Base-by-base conservation (phyloP, 1,140 invertebrate genomes). In the Heliconius hermathena region DNA sequence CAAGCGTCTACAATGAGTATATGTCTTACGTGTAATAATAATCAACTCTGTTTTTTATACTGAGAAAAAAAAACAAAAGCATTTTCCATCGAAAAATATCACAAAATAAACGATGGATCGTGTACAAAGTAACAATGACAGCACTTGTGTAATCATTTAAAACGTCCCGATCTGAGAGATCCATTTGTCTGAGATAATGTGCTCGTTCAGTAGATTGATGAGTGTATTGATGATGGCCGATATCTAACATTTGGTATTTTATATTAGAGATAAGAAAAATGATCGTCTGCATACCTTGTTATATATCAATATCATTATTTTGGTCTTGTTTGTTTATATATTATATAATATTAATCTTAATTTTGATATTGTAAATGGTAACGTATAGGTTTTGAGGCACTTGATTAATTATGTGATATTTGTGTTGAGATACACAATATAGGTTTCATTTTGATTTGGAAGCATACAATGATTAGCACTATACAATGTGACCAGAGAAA, bases 141-240 rank as follows among this genome's bases (percentile, higher is more conserved):
- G 60, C 60, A 29, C 60, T 66, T 66, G 57, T 66, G 57, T 29
- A 66, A 66, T 60, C 57, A 26, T 60, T 60, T 60, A 60, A 26
- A 60, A 60, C 22, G 57, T 60, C 57, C 57, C 57, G 57, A 60
- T 60, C 57, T 26, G 57, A 60, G 57, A 26, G 57, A 60, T 26
- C 57, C 57, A 60, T 60, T 60, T 26, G 22, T 60, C 57, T 60
- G 57, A 60, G 57, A 60, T 60, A 29, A 66, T 29, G 60, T 29
- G 60, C 60, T 29, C 60, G 26, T 66, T 29, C 60, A 6, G 60
- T 16, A 66, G 60, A 66, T 16, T 29, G 13, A 66, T 66, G 60
- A 66, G 54, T 22, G 54, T 22, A 57, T 22, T 22, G 54, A 57
- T 57, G 54, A 57, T 57, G 54, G 54, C 54, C 54, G 54, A 57